phyloP scores from a whole-genome alignment of 2,888 invertebrate genomes.

The Tanypteryx hageni region DNA sequence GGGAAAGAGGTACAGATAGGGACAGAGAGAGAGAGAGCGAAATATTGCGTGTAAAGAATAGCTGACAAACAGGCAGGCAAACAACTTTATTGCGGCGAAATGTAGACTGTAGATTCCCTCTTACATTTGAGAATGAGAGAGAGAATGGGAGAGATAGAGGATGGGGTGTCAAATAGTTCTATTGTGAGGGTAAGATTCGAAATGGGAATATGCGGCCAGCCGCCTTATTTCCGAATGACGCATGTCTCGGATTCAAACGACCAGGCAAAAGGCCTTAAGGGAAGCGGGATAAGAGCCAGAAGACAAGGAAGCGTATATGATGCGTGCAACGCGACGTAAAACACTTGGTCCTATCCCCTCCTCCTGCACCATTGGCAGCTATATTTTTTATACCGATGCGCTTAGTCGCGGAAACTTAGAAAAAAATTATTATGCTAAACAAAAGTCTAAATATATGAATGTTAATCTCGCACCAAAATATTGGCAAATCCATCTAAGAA shows the following conservation, averaged over 20 bases:
- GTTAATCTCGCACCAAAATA: too few relatives aligned
- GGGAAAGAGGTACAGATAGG: background rate
- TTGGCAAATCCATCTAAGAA: too few relatives aligned
- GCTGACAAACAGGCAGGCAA: too few relatives aligned
- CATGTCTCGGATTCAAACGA: slow-evolving; percentile 12
- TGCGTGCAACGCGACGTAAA: background rate
- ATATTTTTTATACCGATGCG: too few relatives aligned
- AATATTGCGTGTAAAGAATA: too few relatives aligned
- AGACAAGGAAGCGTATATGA: background rate
- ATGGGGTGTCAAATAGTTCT: background rate
- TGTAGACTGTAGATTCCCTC: too few relatives aligned
- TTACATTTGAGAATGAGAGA: background rate
- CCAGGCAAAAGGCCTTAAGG: background rate
- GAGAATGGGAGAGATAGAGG: background rate
- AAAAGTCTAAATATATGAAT: too few relatives aligned
- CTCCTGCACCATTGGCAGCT: background rate
- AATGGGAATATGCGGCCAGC: background rate
- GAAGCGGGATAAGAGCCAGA: background rate
- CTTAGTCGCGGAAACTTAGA: too few relatives aligned
- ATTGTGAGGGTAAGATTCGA: background rate
- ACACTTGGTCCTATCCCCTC: background rate
- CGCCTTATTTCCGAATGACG: background rate
- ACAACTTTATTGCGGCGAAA: too few relatives aligned
- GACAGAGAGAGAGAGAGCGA: too few relatives aligned
- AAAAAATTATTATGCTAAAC: too few relatives aligned